Conservation (phyloP, 2,113 vertebrate genomes). For the Malaclemys terrapin region DNA sequence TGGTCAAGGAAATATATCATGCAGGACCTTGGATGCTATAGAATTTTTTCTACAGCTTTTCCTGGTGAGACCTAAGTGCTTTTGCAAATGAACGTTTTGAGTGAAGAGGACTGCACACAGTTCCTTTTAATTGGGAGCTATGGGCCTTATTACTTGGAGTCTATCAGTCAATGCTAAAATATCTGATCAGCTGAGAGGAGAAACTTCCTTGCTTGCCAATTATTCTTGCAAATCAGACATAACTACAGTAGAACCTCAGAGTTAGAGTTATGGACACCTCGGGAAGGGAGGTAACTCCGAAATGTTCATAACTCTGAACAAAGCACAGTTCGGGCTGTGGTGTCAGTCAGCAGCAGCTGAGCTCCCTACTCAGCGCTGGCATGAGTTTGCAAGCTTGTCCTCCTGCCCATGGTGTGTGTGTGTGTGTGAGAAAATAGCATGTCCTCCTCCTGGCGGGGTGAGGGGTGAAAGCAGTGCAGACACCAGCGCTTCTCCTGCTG, state of each 20-base stretch:
- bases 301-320: no score
- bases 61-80: not conserved
- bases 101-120: not conserved
- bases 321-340: no score
- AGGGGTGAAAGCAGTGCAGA: no score
- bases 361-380: no score
- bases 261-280: no score
- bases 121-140: slow-evolving; percentile 50
- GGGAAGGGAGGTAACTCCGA: no score
- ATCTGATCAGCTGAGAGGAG: not conserved
- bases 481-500: no score
- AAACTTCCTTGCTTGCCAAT: slow-evolving; percentile 4
- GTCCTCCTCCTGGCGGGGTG: no score
- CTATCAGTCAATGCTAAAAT: slow-evolving; percentile 15
- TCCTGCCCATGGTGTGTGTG: no score
- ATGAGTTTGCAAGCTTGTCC: no score
- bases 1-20: slow-evolving; percentile 7
- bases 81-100: slow-evolving; percentile 28
- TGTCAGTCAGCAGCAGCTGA: no score
- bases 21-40: not conserved
- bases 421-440: no score
- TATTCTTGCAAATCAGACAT: not conserved
- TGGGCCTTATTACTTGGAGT: slow-evolving; percentile 51
- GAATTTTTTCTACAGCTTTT: not conserved
- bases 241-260: not conserved